phyloP scores from a whole-genome alignment of 2,888 invertebrate genomes.

The Lydus trimaculatus region DNA sequence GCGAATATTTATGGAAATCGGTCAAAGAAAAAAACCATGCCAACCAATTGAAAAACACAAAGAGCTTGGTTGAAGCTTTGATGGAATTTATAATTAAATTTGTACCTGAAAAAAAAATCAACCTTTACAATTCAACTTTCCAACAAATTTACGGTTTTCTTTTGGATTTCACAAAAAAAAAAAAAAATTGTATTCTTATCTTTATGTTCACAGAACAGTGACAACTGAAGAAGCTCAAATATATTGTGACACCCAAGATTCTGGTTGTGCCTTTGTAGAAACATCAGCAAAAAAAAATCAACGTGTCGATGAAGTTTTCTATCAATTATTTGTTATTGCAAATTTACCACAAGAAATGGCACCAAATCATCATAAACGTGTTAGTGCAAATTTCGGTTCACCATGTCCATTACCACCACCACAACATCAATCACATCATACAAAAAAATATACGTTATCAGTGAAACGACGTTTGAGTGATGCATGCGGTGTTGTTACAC shows the following conservation, averaged over 20 bases:
- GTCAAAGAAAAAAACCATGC: too few relatives aligned
- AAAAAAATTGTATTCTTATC: neutral
- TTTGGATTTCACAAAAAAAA: too few relatives aligned
- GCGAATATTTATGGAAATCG: too few relatives aligned
- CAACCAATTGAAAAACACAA: too few relatives aligned
- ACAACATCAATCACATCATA: slow-evolving; percentile 67
- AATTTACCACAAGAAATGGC: slow-evolving; percentile 89
- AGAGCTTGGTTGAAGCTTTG: too few relatives aligned
- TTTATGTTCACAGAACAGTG: slow-evolving; percentile 68
- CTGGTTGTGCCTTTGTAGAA: slow-evolving; percentile 80
- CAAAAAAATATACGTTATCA: slow-evolving; percentile 79
- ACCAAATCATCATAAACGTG: slow-evolving; percentile 83
- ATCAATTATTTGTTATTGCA: slow-evolving; percentile 82
- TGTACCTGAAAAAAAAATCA: too few relatives aligned
- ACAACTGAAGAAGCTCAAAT: slow-evolving; percentile 78
- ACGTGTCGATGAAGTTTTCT: slow-evolving; percentile 84
- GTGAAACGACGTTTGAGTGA: slow-evolving; percentile 84
- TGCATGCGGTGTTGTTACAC: slow-evolving; percentile 89
- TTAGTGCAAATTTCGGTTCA: slow-evolving; percentile 77
- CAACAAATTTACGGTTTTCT: too few relatives aligned
- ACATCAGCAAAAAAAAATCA: slow-evolving; percentile 84
- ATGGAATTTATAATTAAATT: too few relatives aligned
- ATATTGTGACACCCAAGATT: slow-evolving; percentile 80
- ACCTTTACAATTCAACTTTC: too few relatives aligned
- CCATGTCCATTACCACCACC: slow-evolving; percentile 77